Evolutionary conservation across 2,888 invertebrate genomes (phyloP), one percentile per base, ranked within the genome.

Genomic region (Pyrocoelia pectoralis): DNA sequence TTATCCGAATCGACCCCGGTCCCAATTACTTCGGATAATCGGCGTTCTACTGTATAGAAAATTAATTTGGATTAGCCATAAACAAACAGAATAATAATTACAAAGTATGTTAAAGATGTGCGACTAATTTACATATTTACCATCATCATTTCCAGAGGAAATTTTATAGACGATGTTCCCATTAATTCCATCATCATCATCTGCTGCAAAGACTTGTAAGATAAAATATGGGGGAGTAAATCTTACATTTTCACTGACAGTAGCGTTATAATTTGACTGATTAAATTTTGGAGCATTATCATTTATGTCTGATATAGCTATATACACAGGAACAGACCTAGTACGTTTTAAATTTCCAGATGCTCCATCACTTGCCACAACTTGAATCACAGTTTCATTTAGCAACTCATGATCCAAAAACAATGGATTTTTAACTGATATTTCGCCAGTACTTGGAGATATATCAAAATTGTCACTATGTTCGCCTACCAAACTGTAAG

Each of bases 231-330:
- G 93, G 0, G 95, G 93, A 76, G 89, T 88, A 13, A 93, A 80
- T 9, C 91, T 88, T 0, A 93, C 84, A 78, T 94, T 95, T 79
- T 96, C 95, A 0, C 93, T 91, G 10, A 96, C 91, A 0, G 89
- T 91, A 1, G 91, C 89, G 71, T 88, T 87, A 80, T 95, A 96
- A 6, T 87, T 87, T 49, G 87, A 87, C 70, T 91, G 90, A 0
- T 87, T 87, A 80, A 97, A 97, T 46, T 88, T 82, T 0, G 97
- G 97, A 0, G 89, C 82, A 81, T 96, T 94, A 80, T 97, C 96
- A 80, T 97, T 96, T n/a, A 92, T 87, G 78, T 97, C 96, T 18
- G 87, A 77, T 8, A 96, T 85, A 79, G 88, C 89, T 43, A 95
- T 87, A 74, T 90, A 87, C 1, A 94, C 92, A 17, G 91, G 91